Evolutionary conservation across 2,888 invertebrate genomes (phyloP).

Genomic region (Cryptosula pallasiana): DNA sequence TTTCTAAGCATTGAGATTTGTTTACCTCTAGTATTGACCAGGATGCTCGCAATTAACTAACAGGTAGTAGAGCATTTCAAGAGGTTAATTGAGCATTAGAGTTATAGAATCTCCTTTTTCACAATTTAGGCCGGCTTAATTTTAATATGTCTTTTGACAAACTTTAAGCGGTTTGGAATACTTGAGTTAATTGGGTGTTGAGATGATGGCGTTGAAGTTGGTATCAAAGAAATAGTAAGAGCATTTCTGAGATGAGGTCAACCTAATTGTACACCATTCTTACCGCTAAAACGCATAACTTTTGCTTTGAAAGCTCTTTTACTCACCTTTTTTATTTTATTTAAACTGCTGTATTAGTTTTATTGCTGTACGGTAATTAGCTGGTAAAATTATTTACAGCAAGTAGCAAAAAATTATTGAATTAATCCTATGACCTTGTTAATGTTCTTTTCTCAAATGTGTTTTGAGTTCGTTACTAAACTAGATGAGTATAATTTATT

Average conservation of each 20-base stretch:
- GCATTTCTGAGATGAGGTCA: background rate
- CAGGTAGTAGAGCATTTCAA: slow-evolving; percentile 4
- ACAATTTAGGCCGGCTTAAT: background rate
- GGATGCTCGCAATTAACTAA: background rate
- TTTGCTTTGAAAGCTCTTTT: slow-evolving; percentile 2
- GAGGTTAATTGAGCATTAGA: background rate
- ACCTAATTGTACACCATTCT: background rate
- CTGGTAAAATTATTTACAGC: too few relatives aligned
- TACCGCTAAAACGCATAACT: slow-evolving; percentile 8
- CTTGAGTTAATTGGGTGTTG: background rate
- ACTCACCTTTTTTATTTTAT: background rate
- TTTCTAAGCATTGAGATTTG: background rate
- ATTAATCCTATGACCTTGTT: too few relatives aligned
- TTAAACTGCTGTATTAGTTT: background rate
- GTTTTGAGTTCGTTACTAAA: too few relatives aligned
- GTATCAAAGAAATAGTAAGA: too few relatives aligned
- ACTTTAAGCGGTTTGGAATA: background rate
- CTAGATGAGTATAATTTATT: too few relatives aligned
- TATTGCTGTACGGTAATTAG: slow-evolving; percentile 12
- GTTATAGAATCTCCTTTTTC: background rate
- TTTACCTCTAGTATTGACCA: background rate
- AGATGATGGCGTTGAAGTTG: too few relatives aligned
- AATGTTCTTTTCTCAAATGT: too few relatives aligned
- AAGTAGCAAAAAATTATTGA: too few relatives aligned
- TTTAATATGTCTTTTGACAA: background rate